phyloP scores from a whole-genome alignment of 2,797 vertebrate species.

The Pipistrellus kuhlii region DNA sequence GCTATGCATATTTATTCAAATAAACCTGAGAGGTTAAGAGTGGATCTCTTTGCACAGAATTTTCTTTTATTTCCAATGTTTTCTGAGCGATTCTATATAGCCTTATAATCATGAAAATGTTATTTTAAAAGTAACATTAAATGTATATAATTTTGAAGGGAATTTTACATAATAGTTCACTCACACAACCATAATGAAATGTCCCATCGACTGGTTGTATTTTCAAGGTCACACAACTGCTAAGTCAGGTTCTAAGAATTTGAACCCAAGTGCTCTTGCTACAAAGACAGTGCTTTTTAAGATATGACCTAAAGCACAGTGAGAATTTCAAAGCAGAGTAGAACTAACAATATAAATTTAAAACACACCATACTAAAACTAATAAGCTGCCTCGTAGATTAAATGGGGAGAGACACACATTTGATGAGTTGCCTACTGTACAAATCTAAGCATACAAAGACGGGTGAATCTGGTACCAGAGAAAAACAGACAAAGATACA shows the following conservation, averaged over 20 bases:
- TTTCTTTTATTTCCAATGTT: slow-evolving; percentile 36
- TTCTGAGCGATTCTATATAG: background rate
- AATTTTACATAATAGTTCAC: background rate
- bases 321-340: slow-evolving; percentile 29
- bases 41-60: background rate
- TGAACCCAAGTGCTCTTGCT: background rate
- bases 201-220: background rate
- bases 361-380: background rate
- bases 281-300: background rate
- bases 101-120: slow-evolving; percentile 7
- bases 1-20: background rate
- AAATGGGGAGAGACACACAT: background rate
- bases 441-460: background rate
- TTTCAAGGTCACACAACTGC: background rate
- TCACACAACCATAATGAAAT: background rate
- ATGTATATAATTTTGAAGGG: background rate
- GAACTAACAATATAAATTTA: slow-evolving; percentile 29
- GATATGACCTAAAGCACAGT: background rate
- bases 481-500: background rate
- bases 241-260: background rate
- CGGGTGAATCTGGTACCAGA: background rate
- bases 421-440: background rate
- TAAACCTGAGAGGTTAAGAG: background rate
- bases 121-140: slow-evolving; percentile 1
- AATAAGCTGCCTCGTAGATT: background rate